phyloP scores from a whole-genome alignment of 2,113 vertebrate genomes.

The Pachycephala philippinensis region DNA sequence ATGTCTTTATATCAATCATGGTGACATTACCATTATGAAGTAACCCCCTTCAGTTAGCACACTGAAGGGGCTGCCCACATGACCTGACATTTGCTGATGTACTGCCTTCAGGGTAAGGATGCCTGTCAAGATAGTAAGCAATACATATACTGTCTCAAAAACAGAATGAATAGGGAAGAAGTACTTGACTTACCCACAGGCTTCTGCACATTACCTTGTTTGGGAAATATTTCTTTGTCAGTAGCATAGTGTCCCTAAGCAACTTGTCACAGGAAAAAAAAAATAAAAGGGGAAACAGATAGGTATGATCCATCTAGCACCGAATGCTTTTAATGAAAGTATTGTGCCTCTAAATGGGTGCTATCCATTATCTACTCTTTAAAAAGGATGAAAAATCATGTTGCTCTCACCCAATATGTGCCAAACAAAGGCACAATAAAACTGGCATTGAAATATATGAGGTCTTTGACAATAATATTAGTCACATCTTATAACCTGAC shows the following conservation, averaged over 20 bases:
- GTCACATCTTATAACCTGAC: conserved; percentile 59
- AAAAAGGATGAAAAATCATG: conserved; percentile 57
- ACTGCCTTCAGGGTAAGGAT: neutral
- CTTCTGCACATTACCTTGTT: conserved; percentile 16
- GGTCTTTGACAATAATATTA: conserved; percentile 49
- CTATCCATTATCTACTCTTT: conserved; percentile 40
- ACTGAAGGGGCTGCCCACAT: neutral
- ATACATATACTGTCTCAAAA: neutral
- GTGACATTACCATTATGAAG: conserved; percentile 6
- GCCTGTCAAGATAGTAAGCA: conserved; percentile 1
- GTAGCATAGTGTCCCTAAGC: conserved; percentile 2
- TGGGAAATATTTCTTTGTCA: conserved; percentile 45
- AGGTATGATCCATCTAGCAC: conserved; percentile 32
- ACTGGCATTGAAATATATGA: conserved; percentile 57
- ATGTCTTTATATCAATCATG: conserved; percentile 4
- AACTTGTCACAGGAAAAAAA: neutral
- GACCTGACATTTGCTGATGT: neutral
- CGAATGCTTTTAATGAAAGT: conserved; percentile 57
- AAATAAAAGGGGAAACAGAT: neutral
- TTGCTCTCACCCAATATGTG: conserved; percentile 19
- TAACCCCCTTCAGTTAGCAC: neutral
- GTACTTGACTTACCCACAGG: conserved; percentile 32
- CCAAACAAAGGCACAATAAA: conserved; percentile 56
- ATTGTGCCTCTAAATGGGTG: conserved; percentile 30
- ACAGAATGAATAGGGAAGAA: conserved; percentile 5